Percentiles rank a stretch among this genome's conserved stretches.
Conservation (phyloP, 2,113 vertebrate genomes). For the Phaethornis superciliosus region DNA sequence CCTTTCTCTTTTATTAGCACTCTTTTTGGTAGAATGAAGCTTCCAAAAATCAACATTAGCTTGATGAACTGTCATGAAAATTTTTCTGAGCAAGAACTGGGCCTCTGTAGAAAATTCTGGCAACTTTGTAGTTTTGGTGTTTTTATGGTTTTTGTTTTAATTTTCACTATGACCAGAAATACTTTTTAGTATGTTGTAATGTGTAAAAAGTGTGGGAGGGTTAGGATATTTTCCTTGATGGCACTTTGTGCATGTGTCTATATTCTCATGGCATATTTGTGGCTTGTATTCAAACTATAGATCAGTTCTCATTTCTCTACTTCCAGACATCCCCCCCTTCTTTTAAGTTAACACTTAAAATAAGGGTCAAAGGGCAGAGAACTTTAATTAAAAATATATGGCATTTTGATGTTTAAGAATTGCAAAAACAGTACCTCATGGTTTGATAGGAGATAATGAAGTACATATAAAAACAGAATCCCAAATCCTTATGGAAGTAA, state of each 20-base stretch:
- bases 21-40: neutral
- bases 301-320: constrained; percentile 32
- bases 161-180: constrained; percentile 41
- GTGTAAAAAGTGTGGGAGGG: constrained; percentile 60
- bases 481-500: constrained; percentile 10
- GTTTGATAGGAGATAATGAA: constrained; percentile 34
- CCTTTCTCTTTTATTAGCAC: neutral
- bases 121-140: neutral
- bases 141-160: neutral
- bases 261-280: constrained; percentile 56
- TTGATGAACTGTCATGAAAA: neutral
- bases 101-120: neutral
- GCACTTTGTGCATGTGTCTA: constrained; percentile 53
- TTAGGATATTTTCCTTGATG: constrained; percentile 57
- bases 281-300: constrained; percentile 65
- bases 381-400: neutral
- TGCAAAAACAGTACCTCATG: neutral
- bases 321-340: constrained; percentile 15
- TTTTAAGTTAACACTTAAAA: constrained; percentile 4
- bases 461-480: neutral
- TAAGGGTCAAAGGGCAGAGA: neutral
- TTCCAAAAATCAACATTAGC: neutral
- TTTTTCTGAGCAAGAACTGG: neutral
- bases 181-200: constrained; percentile 57
- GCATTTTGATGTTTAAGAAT: constrained; percentile 1